These are phyloP conservation scores for Gallinago undulata DNA, from an alignment of 2,113 vertebrate genomes.

Conservation along the genomic window DNA sequence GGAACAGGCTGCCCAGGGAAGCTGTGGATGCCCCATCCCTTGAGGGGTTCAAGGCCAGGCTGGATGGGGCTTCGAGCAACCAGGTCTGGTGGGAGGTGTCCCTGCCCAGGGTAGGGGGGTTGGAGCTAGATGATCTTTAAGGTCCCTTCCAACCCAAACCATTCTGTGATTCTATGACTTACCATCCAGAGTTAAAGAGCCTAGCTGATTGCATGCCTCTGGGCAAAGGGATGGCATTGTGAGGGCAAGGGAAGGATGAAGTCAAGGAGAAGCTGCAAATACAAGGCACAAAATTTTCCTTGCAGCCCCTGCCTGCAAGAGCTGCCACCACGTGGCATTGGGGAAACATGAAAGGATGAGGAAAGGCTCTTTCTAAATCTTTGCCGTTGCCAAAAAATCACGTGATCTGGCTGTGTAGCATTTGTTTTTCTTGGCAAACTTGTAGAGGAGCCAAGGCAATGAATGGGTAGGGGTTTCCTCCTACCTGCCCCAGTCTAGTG, in stretches of 20 bases:
- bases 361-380: background rate
- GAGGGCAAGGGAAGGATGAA: background rate
- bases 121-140: background rate
- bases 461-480: background rate
- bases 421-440: background rate
- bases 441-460: background rate
- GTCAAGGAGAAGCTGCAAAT: background rate
- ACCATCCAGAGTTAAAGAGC: background rate
- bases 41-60: too few relatives aligned
- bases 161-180: too few relatives aligned
- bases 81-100: background rate
- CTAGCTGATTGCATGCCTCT: background rate
- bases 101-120: background rate
- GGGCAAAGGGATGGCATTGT: background rate
- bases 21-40: background rate
- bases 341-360: background rate
- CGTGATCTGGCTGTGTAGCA: accelerated
- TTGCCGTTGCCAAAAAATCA: background rate
- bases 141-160: background rate
- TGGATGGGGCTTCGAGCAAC: too few relatives aligned
- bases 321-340: accelerated
- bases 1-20: background rate
- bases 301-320: background rate
- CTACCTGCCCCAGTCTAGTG: background rate
- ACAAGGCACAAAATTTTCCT: background rate